Evolutionary conservation across 2,888 invertebrate genomes (phyloP), one percentile per base, ranked within the genome.

Genomic region (Dryocosmus kuriphilus): DNA sequence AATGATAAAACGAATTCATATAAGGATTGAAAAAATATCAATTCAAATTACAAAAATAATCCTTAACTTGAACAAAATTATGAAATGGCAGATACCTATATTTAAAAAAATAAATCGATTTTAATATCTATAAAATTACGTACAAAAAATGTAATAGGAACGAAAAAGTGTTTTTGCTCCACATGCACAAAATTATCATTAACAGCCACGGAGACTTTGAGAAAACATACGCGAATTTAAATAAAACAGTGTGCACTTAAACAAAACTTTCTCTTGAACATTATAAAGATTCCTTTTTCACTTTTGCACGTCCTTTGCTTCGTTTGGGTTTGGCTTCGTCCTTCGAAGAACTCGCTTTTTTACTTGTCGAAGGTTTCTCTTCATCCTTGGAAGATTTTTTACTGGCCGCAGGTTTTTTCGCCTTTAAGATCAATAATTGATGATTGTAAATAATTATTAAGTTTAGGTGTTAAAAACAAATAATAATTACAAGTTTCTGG

Each of bases 281-380:
- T 32, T 63, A 63, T 35, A 3, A 7, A 27, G 22, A n/a, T 71
- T 71, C 60, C 79, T 84, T 87, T 79, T 87, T 88, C 76, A 82
- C 83, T 76, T 84, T 88, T 51, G 88, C 89, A 19, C 88, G 86
- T 32, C 89, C 88, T 41, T 81, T 86, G 32, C 87, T 88, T 75
- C 87, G 87, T 77, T 85, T 86, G 38, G 83, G 74, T 62, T 80
- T 84, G 14, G 79, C 77, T n/a, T 65, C 79, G 24, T 74, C 75
- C 78, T 84, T 85, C 1, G 82, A 67, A 46, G 79, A 60, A 71
- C 80, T 80, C 55, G 75, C 74, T 77, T 84, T 85, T 63, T 83
- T 83, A n/a, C 73, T 77, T n/a, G 81, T 75, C 1, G 79, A 77
- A n/a, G 75, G 35, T 77, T 83, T 83, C 76, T 67, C 60, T 67